These are phyloP conservation scores for Apis cerana DNA, from an alignment of 1,140 invertebrate species.

Conservation along the genomic window DNA sequence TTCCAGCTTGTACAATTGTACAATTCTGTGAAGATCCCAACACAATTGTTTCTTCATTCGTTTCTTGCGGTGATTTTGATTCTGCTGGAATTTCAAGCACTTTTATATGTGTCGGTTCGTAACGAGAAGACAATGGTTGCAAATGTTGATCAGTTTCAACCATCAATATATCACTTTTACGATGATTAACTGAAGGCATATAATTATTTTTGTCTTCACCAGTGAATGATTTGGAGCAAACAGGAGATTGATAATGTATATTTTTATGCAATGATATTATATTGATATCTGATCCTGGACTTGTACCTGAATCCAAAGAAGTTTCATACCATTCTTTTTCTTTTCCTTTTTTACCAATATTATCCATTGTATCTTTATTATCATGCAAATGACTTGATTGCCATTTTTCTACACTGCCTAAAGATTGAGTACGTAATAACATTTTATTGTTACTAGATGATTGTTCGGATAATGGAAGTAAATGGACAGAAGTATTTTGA, in stretches of 20 bases:
- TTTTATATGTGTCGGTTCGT: conserved; percentile 61
- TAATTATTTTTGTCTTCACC: conserved; percentile 47
- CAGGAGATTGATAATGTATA: conserved; percentile 59
- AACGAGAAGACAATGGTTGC: conserved; percentile 54
- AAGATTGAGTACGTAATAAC: conserved; percentile 83
- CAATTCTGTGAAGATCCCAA: conserved; percentile 89
- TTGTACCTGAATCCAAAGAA: conserved; percentile 84
- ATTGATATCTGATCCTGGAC: conserved; percentile 47
- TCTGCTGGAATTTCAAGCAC: conserved; percentile 78
- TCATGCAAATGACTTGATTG: conserved; percentile 70
- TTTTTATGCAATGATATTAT: conserved; percentile 68
- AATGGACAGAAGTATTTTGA: conserved; percentile 52
- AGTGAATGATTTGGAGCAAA: conserved; percentile 1
- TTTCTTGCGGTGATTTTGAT: conserved; percentile 71
- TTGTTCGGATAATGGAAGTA: conserved; percentile 77
- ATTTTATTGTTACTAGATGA: conserved; percentile 80
- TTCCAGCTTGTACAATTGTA: conserved; percentile 92
- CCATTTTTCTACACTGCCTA: conserved; percentile 83
- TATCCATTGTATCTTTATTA: conserved; percentile 71
- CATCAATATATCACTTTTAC: conserved; percentile 63
- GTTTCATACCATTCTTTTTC: conserved; percentile 90
- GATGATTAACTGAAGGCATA: conserved; percentile 43
- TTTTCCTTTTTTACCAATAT: conserved; percentile 61
- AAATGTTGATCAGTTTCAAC: conserved; percentile 42
- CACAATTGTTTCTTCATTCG: conserved; percentile 81